These are phyloP conservation scores for Drosophila leontia DNA, from an alignment of 1,140 invertebrate genomes.

Conservation along the genomic window DNA sequence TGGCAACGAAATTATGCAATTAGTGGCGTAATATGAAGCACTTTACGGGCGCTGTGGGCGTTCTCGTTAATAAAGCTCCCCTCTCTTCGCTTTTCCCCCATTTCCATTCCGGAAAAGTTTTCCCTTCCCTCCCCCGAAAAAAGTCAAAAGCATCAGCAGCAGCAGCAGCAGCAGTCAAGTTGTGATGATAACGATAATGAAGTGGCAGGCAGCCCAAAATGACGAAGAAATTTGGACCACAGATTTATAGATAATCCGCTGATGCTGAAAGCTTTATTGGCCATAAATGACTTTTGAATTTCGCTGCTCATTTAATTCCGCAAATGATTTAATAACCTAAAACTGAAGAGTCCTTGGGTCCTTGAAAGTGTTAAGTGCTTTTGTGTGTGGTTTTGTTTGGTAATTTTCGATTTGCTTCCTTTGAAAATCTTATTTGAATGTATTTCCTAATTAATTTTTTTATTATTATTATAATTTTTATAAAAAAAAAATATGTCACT, in stretches of 20 bases:
- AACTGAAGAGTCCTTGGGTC: background rate
- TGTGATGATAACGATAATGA: slow-evolving; percentile 42
- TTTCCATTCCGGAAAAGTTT: slow-evolving; percentile 22
- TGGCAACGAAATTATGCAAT: slow-evolving; percentile 81
- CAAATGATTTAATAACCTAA: slow-evolving; percentile 27
- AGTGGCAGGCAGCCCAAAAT: slow-evolving; percentile 22
- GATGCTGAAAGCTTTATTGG: slow-evolving; percentile 33
- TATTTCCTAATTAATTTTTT: background rate
- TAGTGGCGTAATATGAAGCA: slow-evolving; percentile 81
- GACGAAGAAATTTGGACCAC: slow-evolving; percentile 32
- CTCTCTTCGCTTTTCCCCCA: background rate
- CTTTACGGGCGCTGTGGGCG: slow-evolving; percentile 78
- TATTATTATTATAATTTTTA: slow-evolving; percentile 3
- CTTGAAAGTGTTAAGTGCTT: background rate
- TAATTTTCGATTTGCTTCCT: background rate
- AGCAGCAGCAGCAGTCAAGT: slow-evolving; percentile 13
- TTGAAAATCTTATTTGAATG: background rate
- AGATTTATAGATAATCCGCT: slow-evolving; percentile 40
- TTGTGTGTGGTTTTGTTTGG: background rate
- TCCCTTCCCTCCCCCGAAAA: background rate
- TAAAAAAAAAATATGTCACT: background rate
- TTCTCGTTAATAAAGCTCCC: slow-evolving; percentile 65
- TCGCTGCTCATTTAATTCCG: slow-evolving; percentile 23
- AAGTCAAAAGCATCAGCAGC: slow-evolving; percentile 16
- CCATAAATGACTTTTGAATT: slow-evolving; percentile 34